Conservation (phyloP, 2,797 vertebrate species). For the Sebastes kiyomatsui region DNA sequence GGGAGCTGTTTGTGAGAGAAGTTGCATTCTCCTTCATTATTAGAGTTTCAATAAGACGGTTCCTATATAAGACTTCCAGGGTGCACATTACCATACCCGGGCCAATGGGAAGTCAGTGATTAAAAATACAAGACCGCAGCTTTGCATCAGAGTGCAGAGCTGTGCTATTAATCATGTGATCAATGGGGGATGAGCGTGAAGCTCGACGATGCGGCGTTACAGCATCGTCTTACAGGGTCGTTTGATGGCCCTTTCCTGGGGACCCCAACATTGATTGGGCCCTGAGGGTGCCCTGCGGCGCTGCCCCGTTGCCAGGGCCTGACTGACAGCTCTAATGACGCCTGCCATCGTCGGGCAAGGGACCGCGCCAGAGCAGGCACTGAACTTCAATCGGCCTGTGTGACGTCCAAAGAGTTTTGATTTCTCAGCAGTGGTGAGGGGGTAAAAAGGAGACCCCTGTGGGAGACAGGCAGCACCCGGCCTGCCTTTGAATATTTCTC, state of each 20-base stretch:
- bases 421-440: slow-evolving; percentile 65
- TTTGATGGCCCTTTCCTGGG: slow-evolving; percentile 82
- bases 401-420: slow-evolving; percentile 81
- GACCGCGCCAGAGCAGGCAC: slow-evolving; percentile 70
- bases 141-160: slow-evolving; percentile 61
- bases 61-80: slow-evolving; percentile 46
- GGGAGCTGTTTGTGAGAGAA: slow-evolving; percentile 52
- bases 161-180: slow-evolving; percentile 78
- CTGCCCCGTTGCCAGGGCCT: slow-evolving; percentile 73
- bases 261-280: slow-evolving; percentile 82
- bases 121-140: slow-evolving; percentile 69
- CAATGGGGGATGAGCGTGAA: slow-evolving; percentile 63
- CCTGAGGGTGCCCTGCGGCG: slow-evolving; percentile 81
- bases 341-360: slow-evolving; percentile 72
- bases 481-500: slow-evolving; percentile 77
- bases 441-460: slow-evolving; percentile 69
- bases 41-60: slow-evolving; percentile 45
- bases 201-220: slow-evolving; percentile 55
- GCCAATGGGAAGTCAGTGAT: slow-evolving; percentile 70
- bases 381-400: slow-evolving; percentile 78
- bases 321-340: slow-evolving; percentile 89
- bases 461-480: slow-evolving; percentile 61
- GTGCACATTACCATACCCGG: slow-evolving; percentile 62
- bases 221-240: slow-evolving; percentile 58
- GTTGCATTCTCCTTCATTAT: slow-evolving; percentile 63